Evolutionary conservation across 2,888 invertebrate genomes (phyloP), one percentile per base, ranked within the genome.

Genomic region (Caenorhabditis sp.): DNA sequence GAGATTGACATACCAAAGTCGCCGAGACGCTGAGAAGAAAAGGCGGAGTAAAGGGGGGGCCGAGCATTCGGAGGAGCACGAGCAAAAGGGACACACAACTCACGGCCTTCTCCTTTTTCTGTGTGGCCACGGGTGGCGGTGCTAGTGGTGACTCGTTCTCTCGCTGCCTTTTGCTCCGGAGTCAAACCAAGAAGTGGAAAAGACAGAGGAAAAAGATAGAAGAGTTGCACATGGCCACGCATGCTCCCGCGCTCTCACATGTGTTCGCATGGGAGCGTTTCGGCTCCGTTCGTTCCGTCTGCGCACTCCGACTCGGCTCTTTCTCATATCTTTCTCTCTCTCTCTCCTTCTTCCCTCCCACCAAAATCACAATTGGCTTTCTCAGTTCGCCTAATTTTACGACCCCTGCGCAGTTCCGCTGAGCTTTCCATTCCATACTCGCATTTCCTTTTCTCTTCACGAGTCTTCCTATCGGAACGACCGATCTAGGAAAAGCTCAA

Each of bases 31-130:
- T 37, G 68, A 68, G 68, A 68, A 68, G 58, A 59, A 68, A 39
- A 68, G 68, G 30, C 39, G 45, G 58, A 24, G 24, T 22, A 24
- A 20, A 35, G 9, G 35, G 35, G 30, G 9, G 30, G 35, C 6
- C 35, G 48, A 71, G 61, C 61, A 71, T 61, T 62, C 63, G 72
- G 56, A 63, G 72, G 58, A 56, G 72, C 62, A 63, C 56, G 53
- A 59, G 59, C 58, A 59, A 59, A 55, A 46, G 61, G 55, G 70
- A 61, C 70, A 71, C 61, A 61, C 55, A 46, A 59, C 68, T 59
- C 66, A 52, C 68, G 58, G 66, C 68, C 68, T 59, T 68, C 68
- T 68, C 68, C 59, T 68, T 68, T 66, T 68, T 68, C 68, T 52
- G 58, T 68, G 68, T 68, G 68, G 58, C 68, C 35, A 41, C 24